Evolutionary conservation across 1,140 invertebrate species (phyloP), one percentile per base, ranked within the genome.

Genomic region (Zaprionus taronus): DNA sequence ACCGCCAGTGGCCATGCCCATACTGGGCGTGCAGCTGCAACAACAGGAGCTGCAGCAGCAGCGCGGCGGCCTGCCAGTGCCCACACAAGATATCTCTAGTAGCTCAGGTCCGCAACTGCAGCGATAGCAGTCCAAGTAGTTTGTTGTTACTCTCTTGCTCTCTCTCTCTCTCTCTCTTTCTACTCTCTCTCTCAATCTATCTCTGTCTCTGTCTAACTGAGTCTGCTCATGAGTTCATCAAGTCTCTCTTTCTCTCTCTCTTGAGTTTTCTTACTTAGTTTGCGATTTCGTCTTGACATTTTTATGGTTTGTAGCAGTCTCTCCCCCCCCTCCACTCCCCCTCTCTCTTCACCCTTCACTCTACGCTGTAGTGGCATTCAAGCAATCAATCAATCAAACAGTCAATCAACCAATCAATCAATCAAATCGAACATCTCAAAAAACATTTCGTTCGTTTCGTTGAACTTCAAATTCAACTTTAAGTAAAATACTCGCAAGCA

Each of bases 11-110:
- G 89, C 89, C 61, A 91, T 92, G 91, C 91, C 91, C 71, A 92
- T 92, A 24, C 49, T 92, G 68, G 91, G 91, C 58, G 91, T 92
- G 0, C 91, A 92, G 36, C 63, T 92, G 91, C 91, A 92, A 69
- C 91, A 92, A 78, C 91, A 92, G 91, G 91, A 92, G 77, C 86
- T 92, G 80, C 82, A 89, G 22, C 91, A 92, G 69, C 91, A 92
- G 34, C 87, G 91, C 58, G 87, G 87, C 80, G 91, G 83, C 5
- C 79, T 92, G 56, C 91, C 91, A 41, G 91, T 92, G 76, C 91
- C 91, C 66, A 66, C 72, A 38, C 91, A 92, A 92, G 91, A 92
- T 78, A 91, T 92, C 34, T 92, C 91, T 72, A 92, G 91, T 91
- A 92, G 91, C 71, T 92, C 91, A 92, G 91, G 91, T 92, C 91